phyloP scores from a whole-genome alignment of 2,113 vertebrate species.

The Pteruthius melanotis region DNA sequence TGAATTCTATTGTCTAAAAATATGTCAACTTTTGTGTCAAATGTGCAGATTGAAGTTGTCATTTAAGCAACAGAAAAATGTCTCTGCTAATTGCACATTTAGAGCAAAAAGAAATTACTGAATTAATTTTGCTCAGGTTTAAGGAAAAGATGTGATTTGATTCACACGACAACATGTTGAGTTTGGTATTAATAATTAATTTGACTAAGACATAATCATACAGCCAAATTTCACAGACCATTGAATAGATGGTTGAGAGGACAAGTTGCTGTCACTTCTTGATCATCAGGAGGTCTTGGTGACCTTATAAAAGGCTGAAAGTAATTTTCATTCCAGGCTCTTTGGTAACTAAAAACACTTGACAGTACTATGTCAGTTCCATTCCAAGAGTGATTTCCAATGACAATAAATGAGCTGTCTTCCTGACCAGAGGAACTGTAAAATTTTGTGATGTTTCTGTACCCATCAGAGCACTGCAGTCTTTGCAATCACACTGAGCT shows the following conservation, averaged over 20 bases:
- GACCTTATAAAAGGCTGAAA: neutral
- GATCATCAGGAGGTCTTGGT: neutral
- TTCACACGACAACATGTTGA: neutral
- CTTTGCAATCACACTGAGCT: neutral
- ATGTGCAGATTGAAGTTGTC: conserved; percentile 54
- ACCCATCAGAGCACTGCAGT: neutral
- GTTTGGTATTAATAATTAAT: neutral
- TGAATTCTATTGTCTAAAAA: conserved; percentile 66
- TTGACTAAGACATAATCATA: neutral
- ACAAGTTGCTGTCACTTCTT: neutral
- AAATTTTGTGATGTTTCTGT: neutral
- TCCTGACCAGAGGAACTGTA: neutral
- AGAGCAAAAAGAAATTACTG: conserved; percentile 33
- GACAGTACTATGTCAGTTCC: neutral
- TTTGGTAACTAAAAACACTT: neutral
- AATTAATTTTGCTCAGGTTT: conserved; percentile 41
- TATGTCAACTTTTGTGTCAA: conserved; percentile 57
- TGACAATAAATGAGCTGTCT: neutral
- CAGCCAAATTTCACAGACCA: neutral
- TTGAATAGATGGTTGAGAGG: neutral
- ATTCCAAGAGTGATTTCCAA: neutral
- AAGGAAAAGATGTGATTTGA: conserved; percentile 21
- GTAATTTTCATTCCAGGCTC: neutral
- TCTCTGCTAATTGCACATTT: conserved; percentile 40
- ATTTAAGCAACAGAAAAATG: conserved; percentile 41